These are phyloP conservation scores for Ladona fulva DNA, from an alignment of 1,140 invertebrate species.

Conservation along the genomic window DNA sequence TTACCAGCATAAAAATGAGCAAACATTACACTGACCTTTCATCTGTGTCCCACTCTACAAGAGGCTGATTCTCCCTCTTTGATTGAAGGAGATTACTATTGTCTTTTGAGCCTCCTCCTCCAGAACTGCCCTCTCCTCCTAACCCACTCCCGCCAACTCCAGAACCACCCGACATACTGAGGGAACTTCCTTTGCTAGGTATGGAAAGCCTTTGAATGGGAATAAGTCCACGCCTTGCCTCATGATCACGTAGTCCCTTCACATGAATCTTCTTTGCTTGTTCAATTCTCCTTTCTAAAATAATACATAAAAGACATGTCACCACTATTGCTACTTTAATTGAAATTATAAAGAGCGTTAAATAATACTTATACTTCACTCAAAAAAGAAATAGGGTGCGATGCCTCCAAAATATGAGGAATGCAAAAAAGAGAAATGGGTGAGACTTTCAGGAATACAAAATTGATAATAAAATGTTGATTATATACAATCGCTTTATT, in stretches of 20 bases:
- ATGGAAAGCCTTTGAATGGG: background rate
- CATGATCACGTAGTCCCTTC: background rate
- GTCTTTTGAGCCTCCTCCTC: background rate
- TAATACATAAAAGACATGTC: background rate
- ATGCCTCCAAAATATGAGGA: too few relatives aligned
- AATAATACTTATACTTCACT: too few relatives aligned
- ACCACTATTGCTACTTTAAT: too few relatives aligned
- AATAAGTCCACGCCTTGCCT: background rate
- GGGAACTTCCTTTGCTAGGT: background rate
- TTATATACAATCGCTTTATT: too few relatives aligned
- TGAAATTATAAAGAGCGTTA: too few relatives aligned
- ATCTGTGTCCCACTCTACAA: background rate
- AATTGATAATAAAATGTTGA: too few relatives aligned
- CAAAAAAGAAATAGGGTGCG: too few relatives aligned
- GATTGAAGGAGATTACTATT: background rate
- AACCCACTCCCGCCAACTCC: background rate
- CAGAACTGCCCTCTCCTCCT: background rate
- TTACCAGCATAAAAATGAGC: too few relatives aligned
- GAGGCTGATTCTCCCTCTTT: slow-evolving; percentile 2
- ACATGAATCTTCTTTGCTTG: background rate
- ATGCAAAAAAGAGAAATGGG: too few relatives aligned
- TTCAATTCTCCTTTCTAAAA: background rate
- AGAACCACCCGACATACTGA: background rate
- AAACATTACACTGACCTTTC: background rate
- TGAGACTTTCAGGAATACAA: too few relatives aligned